These are phyloP conservation scores for Yponomeuta cagnagella DNA, from an alignment of 2,888 invertebrate species.

Conservation along the genomic window DNA sequence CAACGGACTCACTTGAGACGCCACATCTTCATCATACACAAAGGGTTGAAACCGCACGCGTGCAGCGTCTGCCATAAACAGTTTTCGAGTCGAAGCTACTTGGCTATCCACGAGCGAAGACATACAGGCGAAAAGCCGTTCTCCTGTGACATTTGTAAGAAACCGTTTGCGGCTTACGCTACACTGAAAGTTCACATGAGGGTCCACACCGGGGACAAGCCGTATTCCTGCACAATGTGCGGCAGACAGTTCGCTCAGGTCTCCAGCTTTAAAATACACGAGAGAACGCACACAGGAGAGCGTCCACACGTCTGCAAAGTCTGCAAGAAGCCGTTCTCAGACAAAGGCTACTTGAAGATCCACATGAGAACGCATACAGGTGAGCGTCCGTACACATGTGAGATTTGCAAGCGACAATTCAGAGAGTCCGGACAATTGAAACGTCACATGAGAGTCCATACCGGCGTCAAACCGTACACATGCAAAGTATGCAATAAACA, in stretches of 20 bases:
- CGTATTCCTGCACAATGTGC: conserved; percentile 56
- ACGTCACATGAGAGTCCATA: conserved; percentile 54
- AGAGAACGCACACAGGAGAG: conserved; percentile 59
- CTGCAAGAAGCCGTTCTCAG: conserved; percentile 59
- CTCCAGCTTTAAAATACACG: conserved; percentile 60
- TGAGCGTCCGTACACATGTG: conserved; percentile 54
- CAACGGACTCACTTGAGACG: conserved; percentile 59
- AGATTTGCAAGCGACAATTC: conserved; percentile 53
- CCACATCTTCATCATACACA: conserved; percentile 59
- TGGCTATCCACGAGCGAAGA: conserved; percentile 54
- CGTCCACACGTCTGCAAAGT: conserved; percentile 51
- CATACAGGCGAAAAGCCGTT: conserved; percentile 59
- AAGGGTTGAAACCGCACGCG: conserved; percentile 48
- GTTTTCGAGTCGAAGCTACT: conserved; percentile 61
- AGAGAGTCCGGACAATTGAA: conserved; percentile 58
- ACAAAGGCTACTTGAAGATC: conserved; percentile 63
- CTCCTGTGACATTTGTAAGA: conserved; percentile 57
- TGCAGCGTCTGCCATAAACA: conserved; percentile 56
- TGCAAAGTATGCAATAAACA: conserved; percentile 65
- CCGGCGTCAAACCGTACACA: conserved; percentile 55
- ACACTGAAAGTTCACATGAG: conserved; percentile 64
- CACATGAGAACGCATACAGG: conserved; percentile 63
- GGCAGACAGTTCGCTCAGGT: conserved; percentile 57
- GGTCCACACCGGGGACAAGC: conserved; percentile 58
- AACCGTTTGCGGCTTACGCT: conserved; percentile 59